phyloP scores from a whole-genome alignment of 64 coral and sea anemone genomes.

The Platygyra sinensis region DNA sequence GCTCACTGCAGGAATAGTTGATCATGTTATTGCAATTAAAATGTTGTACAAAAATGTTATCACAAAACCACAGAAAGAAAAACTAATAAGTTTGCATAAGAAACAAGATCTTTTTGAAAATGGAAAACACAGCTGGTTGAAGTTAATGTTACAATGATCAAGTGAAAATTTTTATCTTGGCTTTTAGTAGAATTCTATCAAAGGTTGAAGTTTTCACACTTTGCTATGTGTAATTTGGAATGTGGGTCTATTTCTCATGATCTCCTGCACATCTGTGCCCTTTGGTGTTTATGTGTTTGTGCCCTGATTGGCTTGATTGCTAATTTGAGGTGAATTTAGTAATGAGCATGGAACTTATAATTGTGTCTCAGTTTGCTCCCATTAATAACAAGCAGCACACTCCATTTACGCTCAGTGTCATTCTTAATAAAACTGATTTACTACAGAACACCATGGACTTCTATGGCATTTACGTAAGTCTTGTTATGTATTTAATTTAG shows the following conservation, averaged over 20 bases:
- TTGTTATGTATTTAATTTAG: neutral
- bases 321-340: conserved; percentile 20
- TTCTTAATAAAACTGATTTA: neutral
- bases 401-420: neutral
- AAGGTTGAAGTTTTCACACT: neutral
- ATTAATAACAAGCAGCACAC: neutral
- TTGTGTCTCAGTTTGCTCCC: conserved; percentile 9
- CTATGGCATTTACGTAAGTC: conserved; percentile 39
- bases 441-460: conserved; percentile 18
- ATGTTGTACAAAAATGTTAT: neutral
- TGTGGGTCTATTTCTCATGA: neutral
- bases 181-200: neutral
- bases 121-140: too few species aligned
- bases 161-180: neutral
- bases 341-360: neutral
- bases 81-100: neutral
- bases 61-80: neutral
- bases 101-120: neutral
- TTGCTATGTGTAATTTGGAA: neutral
- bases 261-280: neutral
- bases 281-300: neutral
- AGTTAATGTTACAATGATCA: neutral
- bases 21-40: neutral
- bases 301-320: conserved; percentile 2
- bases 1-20: neutral